Evolutionary conservation across 2,113 vertebrate genomes (phyloP).

Genomic region (Columbina picui): DNA sequence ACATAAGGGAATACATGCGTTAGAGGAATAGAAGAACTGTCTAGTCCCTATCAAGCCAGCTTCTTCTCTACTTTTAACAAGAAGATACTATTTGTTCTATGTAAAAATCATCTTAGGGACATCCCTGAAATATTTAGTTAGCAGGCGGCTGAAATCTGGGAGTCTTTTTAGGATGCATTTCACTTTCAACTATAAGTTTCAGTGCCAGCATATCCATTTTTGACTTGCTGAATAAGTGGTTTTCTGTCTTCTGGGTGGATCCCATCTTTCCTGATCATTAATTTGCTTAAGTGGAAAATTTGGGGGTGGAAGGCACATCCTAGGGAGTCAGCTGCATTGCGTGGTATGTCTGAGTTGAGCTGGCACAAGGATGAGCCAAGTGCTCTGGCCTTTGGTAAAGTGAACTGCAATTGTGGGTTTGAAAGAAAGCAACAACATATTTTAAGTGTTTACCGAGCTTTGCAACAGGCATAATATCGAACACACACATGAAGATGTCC

Average conservation of each 20-base stretch:
- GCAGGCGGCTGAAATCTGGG: not conserved
- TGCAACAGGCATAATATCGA: not conserved
- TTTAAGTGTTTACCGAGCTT: constrained; percentile 60
- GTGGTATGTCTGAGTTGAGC: not conserved
- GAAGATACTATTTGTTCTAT: not conserved
- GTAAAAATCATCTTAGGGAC: not conserved
- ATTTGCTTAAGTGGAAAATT: constrained; percentile 66
- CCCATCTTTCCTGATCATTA: constrained; percentile 58
- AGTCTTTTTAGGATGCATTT: constrained; percentile 25
- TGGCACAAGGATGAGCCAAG: constrained; percentile 34
- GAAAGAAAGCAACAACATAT: constrained; percentile 13
- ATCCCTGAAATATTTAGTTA: constrained; percentile 16
- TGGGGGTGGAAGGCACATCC: constrained; percentile 28
- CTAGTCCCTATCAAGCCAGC: not conserved
- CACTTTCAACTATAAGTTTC: constrained; percentile 43
- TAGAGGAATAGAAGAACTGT: not conserved
- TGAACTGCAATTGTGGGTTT: constrained; percentile 59
- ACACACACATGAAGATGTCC: not conserved
- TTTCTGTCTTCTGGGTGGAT: constrained; percentile 54
- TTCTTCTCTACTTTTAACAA: not conserved
- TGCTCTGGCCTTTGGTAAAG: constrained; percentile 27
- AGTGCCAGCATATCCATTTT: constrained; percentile 48
- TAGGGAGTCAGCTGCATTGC: constrained; percentile 4
- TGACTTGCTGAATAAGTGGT: constrained; percentile 61
- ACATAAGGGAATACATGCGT: constrained; percentile 9